Evolutionary conservation across 2,888 invertebrate species (phyloP).

Genomic region (Ectemnius lituratus): DNA sequence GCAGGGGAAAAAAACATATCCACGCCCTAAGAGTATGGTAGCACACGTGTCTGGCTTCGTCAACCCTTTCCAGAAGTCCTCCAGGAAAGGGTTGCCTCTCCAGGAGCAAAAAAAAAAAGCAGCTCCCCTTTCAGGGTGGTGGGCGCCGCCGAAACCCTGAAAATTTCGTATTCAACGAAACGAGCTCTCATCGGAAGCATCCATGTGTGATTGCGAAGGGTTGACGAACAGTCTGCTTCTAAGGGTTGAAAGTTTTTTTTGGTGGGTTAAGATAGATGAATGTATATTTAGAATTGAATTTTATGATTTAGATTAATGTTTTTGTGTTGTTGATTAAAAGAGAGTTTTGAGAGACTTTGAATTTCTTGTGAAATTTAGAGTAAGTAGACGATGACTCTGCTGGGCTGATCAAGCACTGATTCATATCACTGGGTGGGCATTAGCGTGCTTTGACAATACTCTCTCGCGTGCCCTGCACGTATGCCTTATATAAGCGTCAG

Average conservation of each 20-base stretch:
- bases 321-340: no score
- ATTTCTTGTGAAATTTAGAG: not conserved
- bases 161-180: constrained; percentile 40
- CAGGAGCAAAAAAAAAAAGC: no score
- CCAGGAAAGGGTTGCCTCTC: no score
- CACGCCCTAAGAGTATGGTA: not conserved
- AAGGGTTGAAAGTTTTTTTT: not conserved
- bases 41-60: not conserved
- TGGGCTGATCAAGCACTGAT: not conserved
- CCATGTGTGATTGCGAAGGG: constrained; percentile 26
- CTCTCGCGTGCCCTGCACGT: not conserved
- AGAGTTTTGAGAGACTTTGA: no score
- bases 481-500: not conserved
- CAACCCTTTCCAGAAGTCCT: constrained; percentile 27
- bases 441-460: not conserved
- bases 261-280: not conserved
- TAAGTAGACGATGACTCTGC: not conserved
- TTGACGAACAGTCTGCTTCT: constrained; percentile 20
- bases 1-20: constrained; percentile 30
- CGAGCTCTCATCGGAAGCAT: constrained; percentile 14
- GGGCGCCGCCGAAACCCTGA: constrained; percentile 38
- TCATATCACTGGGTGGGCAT: not conserved
- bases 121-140: constrained; percentile 16
- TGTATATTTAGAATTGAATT: not conserved
- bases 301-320: no score